These are phyloP conservation scores for Epicauta chinensis DNA, from an alignment of 1,140 invertebrate species.

Conservation along the genomic window DNA sequence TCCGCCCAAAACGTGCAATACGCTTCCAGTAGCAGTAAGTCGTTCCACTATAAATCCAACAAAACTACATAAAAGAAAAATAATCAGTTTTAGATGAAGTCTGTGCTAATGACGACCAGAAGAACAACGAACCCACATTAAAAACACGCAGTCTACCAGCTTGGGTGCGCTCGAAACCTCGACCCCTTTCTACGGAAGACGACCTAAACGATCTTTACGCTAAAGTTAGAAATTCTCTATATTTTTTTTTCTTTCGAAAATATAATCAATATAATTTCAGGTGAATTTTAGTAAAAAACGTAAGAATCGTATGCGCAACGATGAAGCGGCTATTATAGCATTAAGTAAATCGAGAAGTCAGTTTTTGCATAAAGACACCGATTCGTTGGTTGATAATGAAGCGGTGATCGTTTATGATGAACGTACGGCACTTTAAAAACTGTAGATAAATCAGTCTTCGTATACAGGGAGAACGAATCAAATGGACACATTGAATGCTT, in stretches of 20 bases:
- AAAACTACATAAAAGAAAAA: too few species aligned
- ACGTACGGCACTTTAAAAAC: conserved; percentile 58
- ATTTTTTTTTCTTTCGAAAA: conserved; percentile 5
- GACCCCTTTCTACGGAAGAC: conserved; percentile 60
- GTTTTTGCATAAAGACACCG: conserved; percentile 53
- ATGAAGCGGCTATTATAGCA: conserved; percentile 68
- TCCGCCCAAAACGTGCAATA: conserved; percentile 47
- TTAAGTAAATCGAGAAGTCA: conserved; percentile 64
- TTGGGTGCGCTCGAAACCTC: conserved; percentile 56
- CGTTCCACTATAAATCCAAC: too few species aligned
- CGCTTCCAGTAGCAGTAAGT: conserved; percentile 59
- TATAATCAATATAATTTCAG: conserved; percentile 41
- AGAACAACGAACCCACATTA: conserved; percentile 46
- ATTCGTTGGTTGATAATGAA: conserved; percentile 57
- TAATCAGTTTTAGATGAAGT: conserved; percentile 56
- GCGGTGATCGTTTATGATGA: conserved; percentile 69
- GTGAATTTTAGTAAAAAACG: conserved; percentile 65
- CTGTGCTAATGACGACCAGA: conserved; percentile 36
- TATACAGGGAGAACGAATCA: too few species aligned
- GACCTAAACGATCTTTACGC: conserved; percentile 64
- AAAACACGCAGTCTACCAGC: conserved; percentile 63
- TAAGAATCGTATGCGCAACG: conserved; percentile 66
- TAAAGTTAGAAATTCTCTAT: conserved; percentile 47
- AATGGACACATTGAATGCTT: too few species aligned
- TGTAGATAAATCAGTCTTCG: not conserved